Evolutionary conservation across 2,113 vertebrate genomes (phyloP), one percentile per base, ranked within the genome.

Genomic region (Vulpes lagopus): DNA sequence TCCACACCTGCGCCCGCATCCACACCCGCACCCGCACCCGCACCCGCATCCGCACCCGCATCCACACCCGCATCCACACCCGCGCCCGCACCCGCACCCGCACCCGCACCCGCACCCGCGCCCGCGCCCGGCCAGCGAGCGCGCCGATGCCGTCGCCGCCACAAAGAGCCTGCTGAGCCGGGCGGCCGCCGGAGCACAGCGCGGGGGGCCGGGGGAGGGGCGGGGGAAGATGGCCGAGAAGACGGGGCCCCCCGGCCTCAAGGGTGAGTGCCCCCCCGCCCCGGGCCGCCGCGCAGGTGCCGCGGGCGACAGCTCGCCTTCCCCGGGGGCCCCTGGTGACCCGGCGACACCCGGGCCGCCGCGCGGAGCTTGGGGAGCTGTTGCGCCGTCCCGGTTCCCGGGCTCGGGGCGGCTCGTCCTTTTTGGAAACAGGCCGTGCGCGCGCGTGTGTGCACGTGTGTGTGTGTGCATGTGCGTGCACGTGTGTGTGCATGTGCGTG

Each of bases 81-180:
- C 6, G 43, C 43, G 5, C 43, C 43, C 43, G 43, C 43, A 43
- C 43, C 43, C 43, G 43, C 35, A 2, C 35, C 35, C 43, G 43
- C 43, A 5, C 1, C 43, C 43, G 5, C 43, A 0, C 43, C 43
- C 5, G 43, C 43, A 43, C 1, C 43, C 6, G 43, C 43, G 5
- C 43, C 43, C 43, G 43, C 43, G 7, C 43, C 43, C 43, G 43
- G 43, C 43, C 43, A 43, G 43, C 43, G 43, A 91, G 79, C 14
- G 3, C 57, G 59, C 98, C 64, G 94, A 99, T 99, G 99, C 98
- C 98, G 97, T 97, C 98, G 57, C 98, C 93, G 98, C 98, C 98
- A 99, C 98, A 98, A 98, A 98, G 98, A 95, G 98, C 97, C 97
- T 81, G 96, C 97, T 98, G 98, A 99, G 97, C 96, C 22, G 78